Base-by-base conservation (phyloP, 2,888 invertebrate species). In the Leucania comma region DNA sequence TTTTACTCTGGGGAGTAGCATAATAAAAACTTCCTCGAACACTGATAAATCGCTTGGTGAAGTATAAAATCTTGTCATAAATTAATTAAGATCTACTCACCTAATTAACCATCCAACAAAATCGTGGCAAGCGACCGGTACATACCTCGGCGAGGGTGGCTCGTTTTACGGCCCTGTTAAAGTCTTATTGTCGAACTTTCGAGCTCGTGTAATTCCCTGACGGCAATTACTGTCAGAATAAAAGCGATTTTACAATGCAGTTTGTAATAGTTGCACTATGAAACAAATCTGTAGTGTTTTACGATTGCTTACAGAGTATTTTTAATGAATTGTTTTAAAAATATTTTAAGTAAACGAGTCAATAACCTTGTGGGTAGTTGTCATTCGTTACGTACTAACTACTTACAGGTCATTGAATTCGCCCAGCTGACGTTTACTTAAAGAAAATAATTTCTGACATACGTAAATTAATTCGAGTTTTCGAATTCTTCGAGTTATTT, bases 111-210 rank as follows among this genome's bases (percentile, higher is more conserved):
- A 83, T 86, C 82, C 87, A 83, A 87, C 85, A 86, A 87, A 88
- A 90, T 90, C 87, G 86, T 83, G 85, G 71, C 80, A 81, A 80
- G 81, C 85, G 80, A 81, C 84, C 82, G 85, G 86, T 86, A 86
- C 83, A 87, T 88, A 58, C 42, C 60, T 51, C 38, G 46, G 85
- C 80, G 83, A 87, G 86, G 82, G 86, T 38, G 86, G 79, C 81
- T 84, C 86, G 84, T 88, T 92, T 93, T 90, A 93, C 88, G 87
- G 84, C 77, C 83, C 88, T 89, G 90, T 90, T 90, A 91, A 87
- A 91, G 87, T 88, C 89, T 90, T 90, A 89, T 90, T 91, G 92
- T 89, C 88, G 86, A 92, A 92, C 87, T 92, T 92, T 85, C 81
- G 71, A 84, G 85, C 84, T 87, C 87, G 84, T 89, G 24, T 59